Evolutionary conservation across 1,140 invertebrate species (phyloP), one percentile per base, ranked within the genome.

Genomic region (Eubasilissa regina): DNA sequence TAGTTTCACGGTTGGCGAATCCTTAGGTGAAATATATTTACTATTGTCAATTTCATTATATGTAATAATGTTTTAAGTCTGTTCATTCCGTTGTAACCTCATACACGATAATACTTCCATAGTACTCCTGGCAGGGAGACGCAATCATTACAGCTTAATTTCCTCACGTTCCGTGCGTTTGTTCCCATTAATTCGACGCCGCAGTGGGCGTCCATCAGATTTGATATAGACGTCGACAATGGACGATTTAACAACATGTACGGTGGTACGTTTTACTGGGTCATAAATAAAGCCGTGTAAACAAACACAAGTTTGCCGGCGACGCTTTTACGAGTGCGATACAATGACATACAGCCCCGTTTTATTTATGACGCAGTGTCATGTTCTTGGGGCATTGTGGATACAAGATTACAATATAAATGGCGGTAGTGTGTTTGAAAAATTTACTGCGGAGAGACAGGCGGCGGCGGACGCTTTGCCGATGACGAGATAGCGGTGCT

Each of bases 361-460:
- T 43, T 64, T 64, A 64, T 64, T 64, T 64, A 64, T 64, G 60
- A 43, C 35, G 11, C 60, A n/a, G n/a, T 64, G 60, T 64, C 60
- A 13, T 64, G 13, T 64, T 13, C 35, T 43, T 43, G 60, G 25
- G 19, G 35, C 60, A 35, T 3, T 13, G 60, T 35, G 19, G 19
- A 35, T 64, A 64, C 60, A 64, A 64, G 60, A 64, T 64, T 64
- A 64, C 35, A 64, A 64, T 64, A 64, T 25, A 64, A 64, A 64
- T 44, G 60, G 25, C 35, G 7, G 25, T 64, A 25, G 35, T 64
- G 13, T 64, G 19, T 64, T 25, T 64, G n/a, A 64, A 64, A 64
- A 64, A 25, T 64, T 43, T 12, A 44, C 60, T 35, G 15, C 60
- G n/a, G 55, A 64, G 35, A 64, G 60, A 13, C 35, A 25, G 12